These are phyloP conservation scores for Syrphus vitripennis DNA, from an alignment of 2,888 invertebrate genomes.

Conservation along the genomic window DNA sequence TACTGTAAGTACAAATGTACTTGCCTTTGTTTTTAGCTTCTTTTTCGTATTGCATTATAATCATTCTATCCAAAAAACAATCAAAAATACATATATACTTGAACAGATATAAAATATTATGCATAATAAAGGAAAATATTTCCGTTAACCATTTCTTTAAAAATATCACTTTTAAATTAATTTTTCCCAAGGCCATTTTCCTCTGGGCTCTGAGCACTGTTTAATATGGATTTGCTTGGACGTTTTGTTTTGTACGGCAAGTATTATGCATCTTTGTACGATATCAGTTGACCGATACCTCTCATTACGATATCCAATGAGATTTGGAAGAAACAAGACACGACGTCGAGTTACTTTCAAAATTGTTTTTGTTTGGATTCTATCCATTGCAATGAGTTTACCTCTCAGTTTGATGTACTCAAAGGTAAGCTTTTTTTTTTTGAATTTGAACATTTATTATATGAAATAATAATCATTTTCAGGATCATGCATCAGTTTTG, in stretches of 20 bases:
- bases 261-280: slow-evolving; percentile 98
- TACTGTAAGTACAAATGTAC: too few species aligned
- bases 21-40: too few species aligned
- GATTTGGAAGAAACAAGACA: slow-evolving; percentile 94
- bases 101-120: too few species aligned
- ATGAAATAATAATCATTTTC: not conserved
- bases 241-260: slow-evolving; percentile 97
- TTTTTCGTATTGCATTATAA: too few species aligned
- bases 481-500: slow-evolving; percentile 92
- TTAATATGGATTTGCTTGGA: slow-evolving; percentile 97
- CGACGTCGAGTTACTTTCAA: slow-evolving; percentile 92
- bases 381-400: slow-evolving; percentile 95
- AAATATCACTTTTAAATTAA: not conserved
- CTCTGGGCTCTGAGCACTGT: slow-evolving; percentile 91
- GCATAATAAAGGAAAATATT: too few species aligned
- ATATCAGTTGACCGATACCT: slow-evolving; percentile 97
- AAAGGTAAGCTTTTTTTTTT: slow-evolving; percentile 83
- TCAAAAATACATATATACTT: too few species aligned
- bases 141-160: not conserved
- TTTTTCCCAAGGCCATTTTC: slow-evolving; percentile 88
- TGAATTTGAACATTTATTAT: not conserved
- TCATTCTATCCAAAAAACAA: too few species aligned
- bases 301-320: slow-evolving; percentile 95
- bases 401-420: slow-evolving; percentile 95
- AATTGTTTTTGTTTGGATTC: slow-evolving; percentile 96